A percentile compares a stretch with the other conserved stretches of the same genome.
Conservation (phyloP, 2,113 vertebrate genomes). For the Rhinopomastus cyanomelas region DNA sequence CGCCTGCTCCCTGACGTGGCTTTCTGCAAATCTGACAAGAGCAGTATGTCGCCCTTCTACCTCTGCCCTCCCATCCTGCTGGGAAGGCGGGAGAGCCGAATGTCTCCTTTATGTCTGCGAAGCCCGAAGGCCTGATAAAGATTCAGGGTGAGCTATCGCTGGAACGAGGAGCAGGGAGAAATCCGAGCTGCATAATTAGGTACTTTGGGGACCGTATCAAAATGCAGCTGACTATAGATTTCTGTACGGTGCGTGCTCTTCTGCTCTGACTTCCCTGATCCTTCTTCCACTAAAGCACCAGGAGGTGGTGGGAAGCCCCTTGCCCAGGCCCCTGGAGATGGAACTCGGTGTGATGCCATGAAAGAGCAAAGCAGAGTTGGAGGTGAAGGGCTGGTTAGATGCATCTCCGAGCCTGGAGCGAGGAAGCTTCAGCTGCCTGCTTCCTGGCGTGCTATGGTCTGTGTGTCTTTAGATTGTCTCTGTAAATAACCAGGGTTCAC, state of each 20-base stretch:
- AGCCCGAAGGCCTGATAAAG: conserved; percentile 52
- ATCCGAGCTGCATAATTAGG: conserved; percentile 56
- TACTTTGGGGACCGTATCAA: conserved; percentile 66
- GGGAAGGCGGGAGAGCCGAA: not conserved
- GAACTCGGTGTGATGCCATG: not conserved
- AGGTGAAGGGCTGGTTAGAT: conserved; percentile 2
- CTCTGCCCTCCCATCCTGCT: conserved; percentile 29
- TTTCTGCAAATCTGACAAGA: conserved; percentile 19
- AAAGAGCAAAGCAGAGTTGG: not conserved
- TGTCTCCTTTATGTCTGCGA: conserved; percentile 11
- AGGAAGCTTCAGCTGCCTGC: not conserved
- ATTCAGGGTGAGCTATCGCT: conserved; percentile 50
- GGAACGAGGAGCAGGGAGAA: conserved; percentile 57
- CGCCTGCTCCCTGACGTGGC: not conserved
- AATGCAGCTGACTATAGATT: conserved; percentile 58
- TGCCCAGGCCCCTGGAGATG: not conserved
- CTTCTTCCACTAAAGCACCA: not conserved
- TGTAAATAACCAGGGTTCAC: not conserved
- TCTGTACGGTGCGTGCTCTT: not conserved
- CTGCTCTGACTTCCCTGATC: conserved; percentile 8
- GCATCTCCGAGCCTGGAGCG: not conserved
- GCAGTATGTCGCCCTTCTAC: conserved; percentile 2
- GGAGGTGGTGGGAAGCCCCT: not conserved
- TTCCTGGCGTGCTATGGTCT: not conserved
- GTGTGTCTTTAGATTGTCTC: not conserved